Evolutionary conservation across 2,113 vertebrate species (phyloP), one percentile per base, ranked within the genome.

Genomic region (Odocoileus hemionus): DNA sequence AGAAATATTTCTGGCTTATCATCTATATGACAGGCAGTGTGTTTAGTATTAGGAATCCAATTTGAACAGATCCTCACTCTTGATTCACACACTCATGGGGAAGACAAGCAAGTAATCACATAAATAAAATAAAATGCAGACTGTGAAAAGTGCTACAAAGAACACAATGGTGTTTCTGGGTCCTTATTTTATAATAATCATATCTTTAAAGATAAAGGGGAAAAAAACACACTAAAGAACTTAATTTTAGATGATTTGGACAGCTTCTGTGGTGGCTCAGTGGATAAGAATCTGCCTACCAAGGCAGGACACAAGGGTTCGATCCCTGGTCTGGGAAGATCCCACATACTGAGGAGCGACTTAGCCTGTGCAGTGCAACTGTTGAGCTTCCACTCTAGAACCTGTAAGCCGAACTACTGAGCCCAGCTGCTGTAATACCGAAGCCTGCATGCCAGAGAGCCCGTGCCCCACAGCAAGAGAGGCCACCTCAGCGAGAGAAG

Each of bases 51-150:
- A 36, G 25, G 36, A 92, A 92, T 87, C 57, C 58, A 54, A 57
- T 45, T 39, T 30, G 43, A 52, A 70, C 1, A 88, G 45, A 58
- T 74, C 10, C 14, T 82, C 54, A 61, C 12, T 39, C 30, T 13
- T 11, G 33, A 91, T 6, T 84, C 47, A 70, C 2, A 30, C 70
- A 54, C n/a, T 70, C n/a, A 1, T 39, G 9, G 10, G 9, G 6
- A 36, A 91, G n/a, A 86, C 2, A 90, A 93, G 50, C n/a, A 61
- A 15, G 16, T 82, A 54, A n/a, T 86, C 25, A 28, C 12, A 58
- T 52, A 87, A 86, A 83, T 26, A 92, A 93, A 61, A 54, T 52
- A 87, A 91, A 95, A 86, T 70, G 2, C 50, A 83, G 36, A 82
- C 15, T 86, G 17, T 50, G 10, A 70, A 94, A 93, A 94, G 16